phyloP scores from a whole-genome alignment of 2,113 vertebrate genomes.

The Paralichthys olivaceus region DNA sequence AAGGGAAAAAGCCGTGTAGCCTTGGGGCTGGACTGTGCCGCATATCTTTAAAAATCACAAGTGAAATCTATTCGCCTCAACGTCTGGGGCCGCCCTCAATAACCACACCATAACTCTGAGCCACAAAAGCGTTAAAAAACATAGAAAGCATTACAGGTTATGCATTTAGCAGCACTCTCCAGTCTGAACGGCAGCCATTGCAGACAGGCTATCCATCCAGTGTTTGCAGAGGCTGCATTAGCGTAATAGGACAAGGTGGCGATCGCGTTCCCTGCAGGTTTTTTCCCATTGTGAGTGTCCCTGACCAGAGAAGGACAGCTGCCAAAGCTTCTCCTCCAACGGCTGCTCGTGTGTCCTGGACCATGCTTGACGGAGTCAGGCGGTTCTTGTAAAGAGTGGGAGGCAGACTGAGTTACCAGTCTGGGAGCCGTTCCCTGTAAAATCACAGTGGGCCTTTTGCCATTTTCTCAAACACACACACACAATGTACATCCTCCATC shows the following conservation, averaged over 20 bases:
- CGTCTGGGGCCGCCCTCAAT: conserved; percentile 36
- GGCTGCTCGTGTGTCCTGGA: conserved; percentile 53
- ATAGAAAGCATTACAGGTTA: conserved; percentile 49
- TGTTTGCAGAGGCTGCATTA: conserved; percentile 49
- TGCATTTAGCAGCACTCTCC: conserved; percentile 40
- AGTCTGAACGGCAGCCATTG: conserved; percentile 48
- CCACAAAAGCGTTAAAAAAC: conserved; percentile 33
- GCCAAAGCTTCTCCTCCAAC: conserved; percentile 47
- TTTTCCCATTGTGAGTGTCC: conserved; percentile 46
- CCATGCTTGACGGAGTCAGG: conserved; percentile 30
- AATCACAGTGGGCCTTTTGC: conserved; percentile 46
- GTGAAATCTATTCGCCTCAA: conserved; percentile 47
- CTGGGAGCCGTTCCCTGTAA: conserved; percentile 39
- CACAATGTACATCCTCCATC: conserved; percentile 14
- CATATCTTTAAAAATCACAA: conserved; percentile 25
- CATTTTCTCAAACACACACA: conserved; percentile 13
- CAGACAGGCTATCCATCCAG: conserved; percentile 53
- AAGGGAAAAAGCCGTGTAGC: conserved; percentile 32
- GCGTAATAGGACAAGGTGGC: conserved; percentile 47
- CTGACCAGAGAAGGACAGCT: conserved; percentile 44
- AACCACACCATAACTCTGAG: conserved; percentile 46
- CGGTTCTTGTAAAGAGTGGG: conserved; percentile 21
- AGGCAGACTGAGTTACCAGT: conserved; percentile 41
- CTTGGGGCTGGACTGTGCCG: conserved; percentile 40
- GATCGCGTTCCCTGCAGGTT: conserved; percentile 59